Evolutionary conservation across 1,140 invertebrate species (phyloP).

Genomic region (Pemphigus obesinymphae): DNA sequence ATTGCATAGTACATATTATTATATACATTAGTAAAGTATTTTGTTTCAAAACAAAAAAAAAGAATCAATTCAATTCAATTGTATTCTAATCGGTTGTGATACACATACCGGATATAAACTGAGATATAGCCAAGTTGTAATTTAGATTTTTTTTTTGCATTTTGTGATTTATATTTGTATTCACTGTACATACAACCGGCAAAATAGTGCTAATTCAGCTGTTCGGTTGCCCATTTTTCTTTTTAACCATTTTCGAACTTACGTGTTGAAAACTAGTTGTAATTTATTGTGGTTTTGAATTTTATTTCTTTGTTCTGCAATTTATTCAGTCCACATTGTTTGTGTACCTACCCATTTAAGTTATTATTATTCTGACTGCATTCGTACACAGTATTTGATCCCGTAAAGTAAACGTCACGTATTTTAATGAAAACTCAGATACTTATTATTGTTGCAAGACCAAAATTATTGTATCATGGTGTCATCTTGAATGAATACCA

Average conservation of each 20-base stretch:
- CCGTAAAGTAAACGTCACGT: neutral
- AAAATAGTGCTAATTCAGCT: neutral
- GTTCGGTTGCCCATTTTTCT: neutral
- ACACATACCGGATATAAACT: neutral
- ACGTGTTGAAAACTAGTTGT: neutral
- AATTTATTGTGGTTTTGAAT: neutral
- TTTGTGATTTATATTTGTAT: neutral
- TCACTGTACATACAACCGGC: neutral
- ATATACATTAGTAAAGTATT: no score
- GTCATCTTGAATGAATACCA: neutral
- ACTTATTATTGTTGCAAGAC: neutral
- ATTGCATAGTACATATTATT: no score
- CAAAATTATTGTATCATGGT: neutral
- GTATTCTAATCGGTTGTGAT: neutral
- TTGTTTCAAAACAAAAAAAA: neutral
- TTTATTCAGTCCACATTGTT: neutral
- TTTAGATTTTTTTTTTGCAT: neutral
- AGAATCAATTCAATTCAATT: neutral
- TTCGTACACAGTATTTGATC: neutral
- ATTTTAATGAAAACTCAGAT: neutral
- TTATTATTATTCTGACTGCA: neutral
- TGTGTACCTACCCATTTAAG: neutral
- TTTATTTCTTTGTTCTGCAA: neutral
- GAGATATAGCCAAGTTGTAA: neutral
- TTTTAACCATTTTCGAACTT: neutral